Evolutionary conservation across 1,140 invertebrate species (phyloP).

Genomic region (Reticulitermes speratus): DNA sequence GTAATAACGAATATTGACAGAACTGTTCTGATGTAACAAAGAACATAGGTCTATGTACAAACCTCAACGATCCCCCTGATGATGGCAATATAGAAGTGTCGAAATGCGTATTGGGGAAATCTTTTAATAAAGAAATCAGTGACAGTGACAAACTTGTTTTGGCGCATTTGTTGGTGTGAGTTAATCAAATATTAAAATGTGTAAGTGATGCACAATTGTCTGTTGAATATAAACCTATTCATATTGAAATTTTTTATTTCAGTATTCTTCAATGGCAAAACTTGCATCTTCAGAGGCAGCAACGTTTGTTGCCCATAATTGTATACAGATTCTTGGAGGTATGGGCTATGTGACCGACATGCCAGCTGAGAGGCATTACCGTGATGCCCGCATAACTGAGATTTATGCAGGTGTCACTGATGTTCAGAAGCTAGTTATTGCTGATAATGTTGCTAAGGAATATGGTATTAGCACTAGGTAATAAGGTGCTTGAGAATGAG

Average conservation of each 20-base stretch:
- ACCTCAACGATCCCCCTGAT: too few relatives aligned
- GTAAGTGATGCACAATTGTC: too few relatives aligned
- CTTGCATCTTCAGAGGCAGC: constrained; percentile 61
- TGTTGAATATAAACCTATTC: too few relatives aligned
- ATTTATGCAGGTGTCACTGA: constrained; percentile 43
- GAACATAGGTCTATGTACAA: too few relatives aligned
- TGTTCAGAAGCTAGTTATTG: constrained; percentile 39
- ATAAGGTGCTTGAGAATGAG: neutral
- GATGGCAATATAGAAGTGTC: too few relatives aligned
- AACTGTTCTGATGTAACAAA: too few relatives aligned
- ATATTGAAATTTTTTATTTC: constrained; percentile 35
- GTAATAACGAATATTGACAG: too few relatives aligned
- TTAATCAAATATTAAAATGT: too few relatives aligned
- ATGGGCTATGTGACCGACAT: constrained; percentile 63
- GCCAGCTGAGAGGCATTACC: constrained; percentile 60
- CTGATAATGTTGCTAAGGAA: constrained; percentile 38
- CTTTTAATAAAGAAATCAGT: too few relatives aligned
- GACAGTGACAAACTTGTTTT: too few relatives aligned
- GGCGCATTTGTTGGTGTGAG: too few relatives aligned
- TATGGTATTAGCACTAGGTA: constrained; percentile 38
- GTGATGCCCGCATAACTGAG: constrained; percentile 48
- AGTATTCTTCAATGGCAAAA: constrained; percentile 65
- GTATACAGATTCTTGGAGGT: constrained; percentile 58
- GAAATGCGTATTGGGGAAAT: too few relatives aligned
- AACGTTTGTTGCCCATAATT: constrained; percentile 59